Conservation (phyloP, 1,140 invertebrate genomes). For the Drosophila tsacasi region DNA sequence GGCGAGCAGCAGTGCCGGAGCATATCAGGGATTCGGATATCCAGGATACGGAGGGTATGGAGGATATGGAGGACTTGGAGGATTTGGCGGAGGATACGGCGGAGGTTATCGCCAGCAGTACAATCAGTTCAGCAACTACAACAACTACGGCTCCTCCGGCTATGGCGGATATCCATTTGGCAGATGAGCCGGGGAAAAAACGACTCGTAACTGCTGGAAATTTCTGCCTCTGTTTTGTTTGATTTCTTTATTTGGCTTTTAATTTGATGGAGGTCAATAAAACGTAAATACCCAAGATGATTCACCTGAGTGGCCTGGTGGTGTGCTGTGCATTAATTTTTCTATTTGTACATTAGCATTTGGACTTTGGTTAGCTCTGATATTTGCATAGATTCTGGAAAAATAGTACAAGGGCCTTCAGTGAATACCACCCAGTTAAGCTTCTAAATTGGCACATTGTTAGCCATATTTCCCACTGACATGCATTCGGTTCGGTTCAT, state of each 20-base stretch:
- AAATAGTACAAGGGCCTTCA: neutral
- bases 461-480: conserved; percentile 17
- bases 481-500: conserved; percentile 6
- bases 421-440: neutral
- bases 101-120: conserved; percentile 64
- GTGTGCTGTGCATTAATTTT: conserved; percentile 16
- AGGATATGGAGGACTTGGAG: conserved; percentile 49
- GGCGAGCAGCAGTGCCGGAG: conserved; percentile 58
- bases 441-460: conserved; percentile 4
- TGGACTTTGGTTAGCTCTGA: neutral
- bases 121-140: conserved; percentile 61
- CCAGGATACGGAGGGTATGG: conserved; percentile 54
- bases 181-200: conserved; percentile 33
- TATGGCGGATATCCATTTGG: conserved; percentile 60
- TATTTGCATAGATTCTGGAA: conserved; percentile 8
- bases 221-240: conserved; percentile 65
- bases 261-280: conserved; percentile 74
- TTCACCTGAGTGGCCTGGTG: conserved; percentile 34
- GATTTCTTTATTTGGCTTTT: conserved; percentile 70
- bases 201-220: conserved; percentile 47
- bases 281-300: conserved; percentile 75
- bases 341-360: conserved; percentile 12
- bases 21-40: conserved; percentile 47
- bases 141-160: conserved; percentile 51
- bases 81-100: conserved; percentile 48